phyloP scores from a whole-genome alignment of 2,888 invertebrate species.

The Ormyrus labotus region DNA sequence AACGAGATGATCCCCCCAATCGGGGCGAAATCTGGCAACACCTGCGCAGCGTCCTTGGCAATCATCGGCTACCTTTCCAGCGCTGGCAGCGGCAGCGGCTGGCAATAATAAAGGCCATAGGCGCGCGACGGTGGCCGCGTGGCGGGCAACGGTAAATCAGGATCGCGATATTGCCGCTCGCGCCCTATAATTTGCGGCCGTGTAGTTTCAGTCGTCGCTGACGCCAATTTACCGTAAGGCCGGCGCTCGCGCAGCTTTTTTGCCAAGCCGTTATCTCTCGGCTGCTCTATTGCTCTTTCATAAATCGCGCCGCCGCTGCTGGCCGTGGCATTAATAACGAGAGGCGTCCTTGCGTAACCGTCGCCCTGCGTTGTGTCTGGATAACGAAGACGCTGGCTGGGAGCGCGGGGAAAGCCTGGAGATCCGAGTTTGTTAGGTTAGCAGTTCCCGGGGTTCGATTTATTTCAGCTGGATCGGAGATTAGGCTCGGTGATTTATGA shows the following conservation, averaged over 20 bases:
- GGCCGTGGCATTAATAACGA: constrained; percentile 24
- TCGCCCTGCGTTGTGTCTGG: too few relatives aligned
- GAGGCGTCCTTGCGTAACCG: constrained; percentile 10
- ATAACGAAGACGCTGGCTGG: too few relatives aligned
- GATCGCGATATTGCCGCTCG: constrained; percentile 22
- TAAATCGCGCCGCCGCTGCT: constrained; percentile 9
- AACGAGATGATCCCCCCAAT: too few relatives aligned
- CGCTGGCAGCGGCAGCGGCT: not conserved
- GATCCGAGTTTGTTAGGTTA: too few relatives aligned
- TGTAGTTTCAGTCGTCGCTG: not conserved
- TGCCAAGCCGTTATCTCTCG: not conserved
- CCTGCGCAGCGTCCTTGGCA: constrained; percentile 24
- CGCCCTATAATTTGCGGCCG: not conserved
- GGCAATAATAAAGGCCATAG: constrained; percentile 4
- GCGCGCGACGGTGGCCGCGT: not conserved
- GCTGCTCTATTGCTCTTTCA: constrained; percentile 13
- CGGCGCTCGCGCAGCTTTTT: not conserved
- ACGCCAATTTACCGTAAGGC: constrained; percentile 34
- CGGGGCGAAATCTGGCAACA: too few relatives aligned
- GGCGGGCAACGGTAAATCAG: constrained; percentile 29
- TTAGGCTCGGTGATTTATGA: too few relatives aligned
- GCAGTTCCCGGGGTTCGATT: too few relatives aligned
- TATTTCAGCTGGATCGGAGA: too few relatives aligned
- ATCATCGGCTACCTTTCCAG: constrained; percentile 15
- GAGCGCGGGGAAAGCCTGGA: too few relatives aligned